These are phyloP conservation scores for Adelphocoris suturalis DNA, from an alignment of 2,888 invertebrate species.

Conservation along the genomic window DNA sequence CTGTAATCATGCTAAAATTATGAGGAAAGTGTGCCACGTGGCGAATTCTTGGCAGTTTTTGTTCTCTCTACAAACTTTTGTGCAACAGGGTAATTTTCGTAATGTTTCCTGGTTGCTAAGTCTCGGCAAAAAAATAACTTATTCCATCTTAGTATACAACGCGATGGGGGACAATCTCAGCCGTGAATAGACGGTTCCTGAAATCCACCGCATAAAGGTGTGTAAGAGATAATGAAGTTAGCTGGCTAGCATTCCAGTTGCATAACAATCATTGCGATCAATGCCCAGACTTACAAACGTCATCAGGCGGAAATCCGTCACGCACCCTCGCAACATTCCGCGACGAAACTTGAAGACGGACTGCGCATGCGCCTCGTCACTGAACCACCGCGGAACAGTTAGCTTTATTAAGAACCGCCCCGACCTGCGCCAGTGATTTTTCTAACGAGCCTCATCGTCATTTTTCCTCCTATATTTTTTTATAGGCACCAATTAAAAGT, in stretches of 20 bases:
- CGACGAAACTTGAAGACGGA: no score
- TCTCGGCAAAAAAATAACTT: no score
- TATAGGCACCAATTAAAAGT: neutral
- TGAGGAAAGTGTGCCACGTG: neutral
- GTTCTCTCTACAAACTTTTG: neutral
- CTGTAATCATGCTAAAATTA: neutral
- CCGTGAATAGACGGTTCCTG: no score
- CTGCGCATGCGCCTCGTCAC: neutral
- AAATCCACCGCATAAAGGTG: no score
- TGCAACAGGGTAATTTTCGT: no score
- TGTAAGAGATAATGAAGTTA: no score
- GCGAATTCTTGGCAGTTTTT: neutral
- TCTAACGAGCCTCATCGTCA: neutral
- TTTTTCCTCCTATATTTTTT: neutral
- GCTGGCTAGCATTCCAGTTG: neutral
- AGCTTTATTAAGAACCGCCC: neutral
- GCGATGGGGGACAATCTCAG: no score
- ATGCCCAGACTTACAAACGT: neutral
- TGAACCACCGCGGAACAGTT: neutral
- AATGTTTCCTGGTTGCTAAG: no score
- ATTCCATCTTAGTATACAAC: no score
- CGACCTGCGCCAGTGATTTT: neutral
- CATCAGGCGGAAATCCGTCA: neutral
- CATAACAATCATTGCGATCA: neutral
- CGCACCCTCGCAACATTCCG: neutral